Evolutionary conservation across 2,113 vertebrate genomes (phyloP), one percentile per base, ranked within the genome.

Genomic region (Bufo bufo): DNA sequence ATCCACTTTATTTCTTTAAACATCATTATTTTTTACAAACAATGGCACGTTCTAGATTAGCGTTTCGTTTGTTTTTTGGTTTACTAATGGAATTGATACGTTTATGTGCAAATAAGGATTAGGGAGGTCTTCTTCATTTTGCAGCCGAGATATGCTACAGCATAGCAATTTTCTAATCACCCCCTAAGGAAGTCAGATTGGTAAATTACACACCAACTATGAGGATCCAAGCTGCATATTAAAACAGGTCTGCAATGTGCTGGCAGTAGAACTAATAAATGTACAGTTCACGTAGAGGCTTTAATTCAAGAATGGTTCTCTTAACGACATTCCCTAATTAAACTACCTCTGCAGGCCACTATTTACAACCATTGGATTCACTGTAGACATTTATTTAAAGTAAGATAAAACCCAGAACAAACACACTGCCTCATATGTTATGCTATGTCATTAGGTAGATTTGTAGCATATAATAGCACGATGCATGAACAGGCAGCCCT

Each of bases 141-240:
- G 33, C 72, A 56, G 81, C 78, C 43, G 81, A 88, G 81, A 88
- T 83, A 77, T 88, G 81, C 7, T 33, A 77, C 72, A 84, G 72
- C 59, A 88, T 88, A 88, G 87, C 74, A 88, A 88, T 88, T 88
- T 84, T 78, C 81, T 88, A 88, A 88, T 88, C 87, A 88, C 81
- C 87, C 72, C 87, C 59, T 77, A 84, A 84, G 87, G 80, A 89
- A 77, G 72, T 89, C 82, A 84, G 82, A 89, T 78, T 89, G 87
- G 81, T 84, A 89, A 89, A 89, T 89, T 89, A 89, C 87, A 89
- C 72, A 89, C 47, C 58, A 75, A 83, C 79, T 77, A 77, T 83
- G 71, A 43, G 20, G 56, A 88, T 88, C 49, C 59, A 66, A 54
- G 58, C 58, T 77, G 87, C 80, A 88, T 88, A 89, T 23, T 84